A percentile compares a stretch with the other conserved stretches of the same genome.
These are phyloP conservation scores for Philonicus albiceps DNA, from an alignment of 2,888 invertebrate species.

Conservation along the genomic window DNA sequence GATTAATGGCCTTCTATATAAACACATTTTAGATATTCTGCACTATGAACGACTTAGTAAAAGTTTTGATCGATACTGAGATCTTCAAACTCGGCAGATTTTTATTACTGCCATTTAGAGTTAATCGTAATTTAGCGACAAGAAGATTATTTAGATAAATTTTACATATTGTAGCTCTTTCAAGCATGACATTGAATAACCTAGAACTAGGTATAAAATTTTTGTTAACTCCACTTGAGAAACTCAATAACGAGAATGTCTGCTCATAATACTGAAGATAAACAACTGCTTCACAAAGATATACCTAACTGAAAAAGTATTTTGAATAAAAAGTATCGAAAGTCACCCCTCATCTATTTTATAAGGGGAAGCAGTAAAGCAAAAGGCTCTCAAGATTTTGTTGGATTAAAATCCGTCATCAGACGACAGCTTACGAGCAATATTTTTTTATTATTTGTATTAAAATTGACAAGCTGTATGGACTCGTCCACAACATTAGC, in stretches of 20 bases:
- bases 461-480: constrained; percentile 13
- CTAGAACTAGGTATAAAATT: too few relatives aligned
- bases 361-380: not conserved
- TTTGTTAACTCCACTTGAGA: not conserved
- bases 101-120: not conserved
- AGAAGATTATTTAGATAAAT: too few relatives aligned
- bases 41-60: not conserved
- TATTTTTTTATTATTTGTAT: constrained; percentile 30
- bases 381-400: not conserved
- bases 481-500: not conserved
- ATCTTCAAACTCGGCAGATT: not conserved
- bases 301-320: not conserved
- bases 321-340: not conserved
- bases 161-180: too few relatives aligned
- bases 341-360: not conserved
- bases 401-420: not conserved
- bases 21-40: not conserved
- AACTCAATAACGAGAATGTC: not conserved
- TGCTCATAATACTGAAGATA: not conserved
- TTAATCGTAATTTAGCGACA: not conserved
- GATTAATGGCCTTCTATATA: not conserved
- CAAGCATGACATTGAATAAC: too few relatives aligned
- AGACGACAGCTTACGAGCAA: not conserved
- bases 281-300: not conserved
- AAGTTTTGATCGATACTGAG: not conserved